phyloP scores from a whole-genome alignment of 2,888 invertebrate genomes.

The Polymixis lichenea region DNA sequence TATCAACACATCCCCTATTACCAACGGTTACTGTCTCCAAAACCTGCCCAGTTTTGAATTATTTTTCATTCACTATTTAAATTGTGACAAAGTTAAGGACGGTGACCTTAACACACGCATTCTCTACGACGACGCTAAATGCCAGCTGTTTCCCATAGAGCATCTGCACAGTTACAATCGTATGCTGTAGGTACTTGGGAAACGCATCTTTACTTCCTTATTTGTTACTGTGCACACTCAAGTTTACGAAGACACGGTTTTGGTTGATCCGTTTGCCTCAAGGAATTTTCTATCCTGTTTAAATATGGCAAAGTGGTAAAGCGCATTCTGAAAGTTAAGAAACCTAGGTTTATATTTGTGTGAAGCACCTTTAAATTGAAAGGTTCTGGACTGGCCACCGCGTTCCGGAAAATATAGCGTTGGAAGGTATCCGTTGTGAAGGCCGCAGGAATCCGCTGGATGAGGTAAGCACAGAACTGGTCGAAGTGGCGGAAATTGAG shows the following conservation, averaged over 20 bases:
- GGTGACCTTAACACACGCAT: conserved; percentile 46
- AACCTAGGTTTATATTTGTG: not conserved
- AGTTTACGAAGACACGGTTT: not conserved
- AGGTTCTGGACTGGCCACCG: too few relatives aligned
- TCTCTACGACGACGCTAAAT: conserved; percentile 53
- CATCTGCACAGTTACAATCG: conserved; percentile 41
- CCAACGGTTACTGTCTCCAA: not conserved
- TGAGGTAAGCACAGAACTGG: too few relatives aligned
- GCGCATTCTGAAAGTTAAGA: not conserved
- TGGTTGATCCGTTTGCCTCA: not conserved
- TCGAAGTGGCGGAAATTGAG: too few relatives aligned
- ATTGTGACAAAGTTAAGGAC: conserved; percentile 2
- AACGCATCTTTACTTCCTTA: conserved; percentile 56
- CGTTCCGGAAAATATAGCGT: too few relatives aligned
- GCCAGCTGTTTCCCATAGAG: conserved; percentile 60
- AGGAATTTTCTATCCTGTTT: not conserved
- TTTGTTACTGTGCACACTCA: conserved; percentile 1
- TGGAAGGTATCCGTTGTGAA: too few relatives aligned
- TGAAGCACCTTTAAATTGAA: not conserved
- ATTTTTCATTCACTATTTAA: conserved; percentile 21
- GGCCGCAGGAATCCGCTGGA: too few relatives aligned
- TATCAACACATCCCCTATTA: not conserved
- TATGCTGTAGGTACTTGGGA: conserved; percentile 50
- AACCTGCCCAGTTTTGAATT: not conserved
- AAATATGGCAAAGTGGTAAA: not conserved